Conservation (phyloP, 2,113 vertebrate species). For the Columbina picui region DNA sequence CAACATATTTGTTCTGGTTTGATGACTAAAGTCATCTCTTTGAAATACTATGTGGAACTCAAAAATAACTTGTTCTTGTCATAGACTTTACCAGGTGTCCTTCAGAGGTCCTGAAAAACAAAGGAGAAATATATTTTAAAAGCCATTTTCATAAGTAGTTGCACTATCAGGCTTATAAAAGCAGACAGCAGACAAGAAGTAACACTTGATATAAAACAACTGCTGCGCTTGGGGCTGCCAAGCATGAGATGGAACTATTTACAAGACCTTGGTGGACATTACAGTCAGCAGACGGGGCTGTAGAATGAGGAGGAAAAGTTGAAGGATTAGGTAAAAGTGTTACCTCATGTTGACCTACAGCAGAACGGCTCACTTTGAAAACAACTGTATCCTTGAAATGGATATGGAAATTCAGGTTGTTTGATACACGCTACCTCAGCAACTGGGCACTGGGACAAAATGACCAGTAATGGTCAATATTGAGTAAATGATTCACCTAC, state of each 20-base stretch:
- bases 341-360: background rate
- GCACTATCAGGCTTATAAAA: background rate
- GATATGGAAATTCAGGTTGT: background rate
- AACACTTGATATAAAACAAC: background rate
- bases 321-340: background rate
- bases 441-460: background rate
- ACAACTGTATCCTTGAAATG: background rate
- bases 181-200: background rate
- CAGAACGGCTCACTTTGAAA: background rate
- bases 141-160: background rate
- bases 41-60: slow-evolving; percentile 85
- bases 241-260: background rate
- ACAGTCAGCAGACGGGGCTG: background rate
- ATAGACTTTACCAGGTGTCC: slow-evolving; percentile 61
- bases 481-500: background rate
- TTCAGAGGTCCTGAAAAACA: slow-evolving; percentile 87
- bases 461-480: background rate
- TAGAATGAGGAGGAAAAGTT: background rate
- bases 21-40: slow-evolving; percentile 82
- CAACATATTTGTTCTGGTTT: slow-evolving; percentile 84
- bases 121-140: slow-evolving; percentile 9
- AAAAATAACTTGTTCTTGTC: slow-evolving; percentile 78
- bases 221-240: background rate
- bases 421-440: background rate
- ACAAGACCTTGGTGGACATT: background rate